These are phyloP conservation scores for Varecia variegata DNA, from an alignment of 2,797 vertebrate species.

Conservation along the genomic window DNA sequence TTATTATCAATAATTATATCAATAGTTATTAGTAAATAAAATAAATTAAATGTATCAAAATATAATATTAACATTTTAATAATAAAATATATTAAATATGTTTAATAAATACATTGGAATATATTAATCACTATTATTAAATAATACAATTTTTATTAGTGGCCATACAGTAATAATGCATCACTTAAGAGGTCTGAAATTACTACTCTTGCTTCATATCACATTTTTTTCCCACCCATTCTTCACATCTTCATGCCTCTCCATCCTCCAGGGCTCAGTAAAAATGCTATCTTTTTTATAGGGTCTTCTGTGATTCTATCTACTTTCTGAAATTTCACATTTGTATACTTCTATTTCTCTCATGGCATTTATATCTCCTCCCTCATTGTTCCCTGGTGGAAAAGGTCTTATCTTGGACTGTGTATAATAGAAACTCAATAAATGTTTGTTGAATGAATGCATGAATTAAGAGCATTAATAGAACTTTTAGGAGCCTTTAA, in stretches of 20 bases:
- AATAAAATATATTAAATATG: neutral
- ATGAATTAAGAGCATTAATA: neutral
- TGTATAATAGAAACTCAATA: neutral
- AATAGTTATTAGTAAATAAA: neutral
- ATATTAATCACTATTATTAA: neutral
- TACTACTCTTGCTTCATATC: neutral
- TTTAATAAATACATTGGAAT: neutral
- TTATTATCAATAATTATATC: neutral
- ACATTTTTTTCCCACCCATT: neutral
- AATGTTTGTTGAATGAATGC: neutral
- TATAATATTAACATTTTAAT: neutral
- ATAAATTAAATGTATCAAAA: neutral
- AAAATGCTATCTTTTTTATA: neutral
- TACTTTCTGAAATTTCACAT: neutral
- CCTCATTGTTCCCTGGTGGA: neutral
- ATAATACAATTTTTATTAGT: neutral
- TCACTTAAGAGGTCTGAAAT: neutral
- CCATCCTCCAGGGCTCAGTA: neutral
- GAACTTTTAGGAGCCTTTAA: neutral
- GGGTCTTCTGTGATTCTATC: neutral
- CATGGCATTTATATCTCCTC: neutral
- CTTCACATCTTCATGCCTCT: neutral
- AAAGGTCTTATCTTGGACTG: neutral
- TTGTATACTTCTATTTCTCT: neutral
- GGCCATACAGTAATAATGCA: neutral